phyloP scores from a whole-genome alignment of 2,888 invertebrate genomes.

The Mesoligia furuncula region DNA sequence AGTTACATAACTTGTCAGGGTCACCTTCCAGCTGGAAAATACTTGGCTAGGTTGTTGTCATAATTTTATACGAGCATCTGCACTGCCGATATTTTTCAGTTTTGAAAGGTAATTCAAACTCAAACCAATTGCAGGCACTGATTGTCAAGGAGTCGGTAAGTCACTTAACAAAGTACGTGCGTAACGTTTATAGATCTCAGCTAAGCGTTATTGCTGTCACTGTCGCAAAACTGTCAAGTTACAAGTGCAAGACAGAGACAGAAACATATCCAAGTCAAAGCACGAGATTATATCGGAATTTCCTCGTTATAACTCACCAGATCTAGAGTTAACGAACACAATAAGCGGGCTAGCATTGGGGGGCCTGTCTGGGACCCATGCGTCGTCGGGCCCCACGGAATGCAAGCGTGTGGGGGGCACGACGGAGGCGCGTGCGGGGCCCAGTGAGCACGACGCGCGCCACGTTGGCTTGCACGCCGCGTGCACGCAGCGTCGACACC shows the following conservation, averaged over 20 bases:
- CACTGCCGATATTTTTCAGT: background rate
- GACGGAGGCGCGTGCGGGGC: conserved; percentile 96
- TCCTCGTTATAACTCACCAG: conserved; percentile 85
- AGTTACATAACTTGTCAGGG: background rate
- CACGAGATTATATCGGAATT: background rate
- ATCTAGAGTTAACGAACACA: conserved; percentile 99
- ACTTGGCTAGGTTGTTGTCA: background rate
- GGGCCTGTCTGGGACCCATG: conserved; percentile 96
- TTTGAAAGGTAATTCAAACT: background rate
- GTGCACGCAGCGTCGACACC: conserved; percentile 98
- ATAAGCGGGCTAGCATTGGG: conserved; percentile 96
- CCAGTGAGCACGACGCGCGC: conserved; percentile 95
- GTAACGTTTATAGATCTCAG: background rate
- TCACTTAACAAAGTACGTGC: background rate
- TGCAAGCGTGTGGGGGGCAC: conserved; percentile 98
- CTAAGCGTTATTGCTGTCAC: background rate
- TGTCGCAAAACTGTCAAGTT: background rate
- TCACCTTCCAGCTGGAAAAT: conserved; percentile 6
- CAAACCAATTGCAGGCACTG: background rate
- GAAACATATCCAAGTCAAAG: background rate
- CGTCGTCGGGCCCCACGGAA: conserved; percentile 96
- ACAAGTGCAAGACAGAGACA: background rate
- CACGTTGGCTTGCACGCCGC: conserved; percentile 96
- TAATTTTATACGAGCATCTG: conserved; percentile 2
- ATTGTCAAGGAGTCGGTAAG: background rate